Percentiles rank a stretch among this genome's conserved stretches.
phyloP scores from a whole-genome alignment of 2,113 vertebrate species.

The Solea senegalensis region DNA sequence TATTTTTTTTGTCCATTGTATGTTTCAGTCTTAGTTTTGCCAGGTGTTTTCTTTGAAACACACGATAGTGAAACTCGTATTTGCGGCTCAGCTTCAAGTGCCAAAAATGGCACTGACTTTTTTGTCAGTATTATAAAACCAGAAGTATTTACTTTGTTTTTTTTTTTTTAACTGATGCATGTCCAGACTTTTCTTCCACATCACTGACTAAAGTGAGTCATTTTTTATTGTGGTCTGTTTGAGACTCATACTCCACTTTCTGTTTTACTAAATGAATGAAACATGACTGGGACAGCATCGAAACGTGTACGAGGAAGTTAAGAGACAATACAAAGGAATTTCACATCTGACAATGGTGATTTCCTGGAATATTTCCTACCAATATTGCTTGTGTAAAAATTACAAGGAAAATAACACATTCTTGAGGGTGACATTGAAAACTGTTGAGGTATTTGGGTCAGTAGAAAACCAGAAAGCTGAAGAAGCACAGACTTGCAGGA shows the following conservation, averaged over 20 bases:
- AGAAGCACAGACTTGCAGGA: neutral
- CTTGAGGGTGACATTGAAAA: neutral
- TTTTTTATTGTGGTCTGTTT: neutral
- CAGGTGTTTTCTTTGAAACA: too few relatives aligned
- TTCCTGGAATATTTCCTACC: neutral
- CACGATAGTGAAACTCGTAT: too few relatives aligned
- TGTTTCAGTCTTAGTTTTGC: too few relatives aligned
- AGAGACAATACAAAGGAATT: neutral
- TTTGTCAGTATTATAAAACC: too few relatives aligned
- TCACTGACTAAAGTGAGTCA: neutral
- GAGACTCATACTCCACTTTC: neutral
- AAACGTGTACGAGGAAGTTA: neutral
- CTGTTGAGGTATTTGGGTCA: slow-evolving; percentile 8
- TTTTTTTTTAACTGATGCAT: too few relatives aligned
- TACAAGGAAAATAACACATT: neutral
- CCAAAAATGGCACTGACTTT: too few relatives aligned
- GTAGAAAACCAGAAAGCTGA: neutral
- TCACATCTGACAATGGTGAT: neutral
- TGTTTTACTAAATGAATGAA: neutral
- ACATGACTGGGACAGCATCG: neutral
- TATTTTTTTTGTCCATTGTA: too few relatives aligned
- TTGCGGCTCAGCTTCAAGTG: too few relatives aligned
- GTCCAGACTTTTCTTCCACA: neutral
- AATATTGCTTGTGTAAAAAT: neutral
- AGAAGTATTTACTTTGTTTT: too few relatives aligned